phyloP scores from a whole-genome alignment of 2,888 invertebrate genomes.

The Syrphus vitripennis region DNA sequence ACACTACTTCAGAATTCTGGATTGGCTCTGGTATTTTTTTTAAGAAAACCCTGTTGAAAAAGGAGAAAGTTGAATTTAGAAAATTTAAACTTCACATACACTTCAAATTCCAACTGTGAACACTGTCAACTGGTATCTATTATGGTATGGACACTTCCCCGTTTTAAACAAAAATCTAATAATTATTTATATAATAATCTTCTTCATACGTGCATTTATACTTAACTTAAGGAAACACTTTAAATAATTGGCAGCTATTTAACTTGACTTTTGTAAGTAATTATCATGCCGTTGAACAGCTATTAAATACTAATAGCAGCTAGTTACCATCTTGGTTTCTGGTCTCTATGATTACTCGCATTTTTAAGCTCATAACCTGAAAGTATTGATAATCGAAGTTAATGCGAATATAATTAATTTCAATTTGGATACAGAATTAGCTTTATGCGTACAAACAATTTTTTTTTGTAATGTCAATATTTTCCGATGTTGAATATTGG shows the following conservation, averaged over 20 bases:
- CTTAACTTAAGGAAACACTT: not conserved
- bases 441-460: not conserved
- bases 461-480: not conserved
- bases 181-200: not conserved
- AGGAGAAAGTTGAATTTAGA: no score
- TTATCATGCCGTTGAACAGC: not conserved
- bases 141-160: no score
- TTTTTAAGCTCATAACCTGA: not conserved
- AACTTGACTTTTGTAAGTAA: conserved; percentile 4
- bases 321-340: conserved; percentile 14
- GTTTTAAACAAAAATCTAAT: not conserved
- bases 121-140: no score
- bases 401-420: not conserved
- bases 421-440: not conserved
- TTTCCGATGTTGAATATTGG: no score
- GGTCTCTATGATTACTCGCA: not conserved
- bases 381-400: not conserved
- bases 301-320: not conserved
- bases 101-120: no score
- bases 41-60: no score
- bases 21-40: no score
- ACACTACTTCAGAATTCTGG: no score
- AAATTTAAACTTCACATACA: no score
- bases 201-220: not conserved
- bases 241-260: not conserved